Evolutionary conservation across 2,888 invertebrate genomes (phyloP), one percentile per base, ranked within the genome.

Genomic region (Lomographa bimaculata): DNA sequence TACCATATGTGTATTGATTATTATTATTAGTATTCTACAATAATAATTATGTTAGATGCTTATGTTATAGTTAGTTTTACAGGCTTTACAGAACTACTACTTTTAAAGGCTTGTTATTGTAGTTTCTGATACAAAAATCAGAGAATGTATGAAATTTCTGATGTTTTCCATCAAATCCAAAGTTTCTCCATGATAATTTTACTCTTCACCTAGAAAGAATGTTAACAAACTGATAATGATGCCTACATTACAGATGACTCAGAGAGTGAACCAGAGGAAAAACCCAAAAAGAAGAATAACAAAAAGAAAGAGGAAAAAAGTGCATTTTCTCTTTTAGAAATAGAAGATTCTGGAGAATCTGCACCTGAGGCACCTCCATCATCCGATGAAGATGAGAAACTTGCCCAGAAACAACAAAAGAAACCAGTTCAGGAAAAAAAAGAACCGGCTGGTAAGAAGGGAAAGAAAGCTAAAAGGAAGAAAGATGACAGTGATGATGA

Each of bases 401-500:
- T 75, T 57, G 72, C 54, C 40, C 63, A 66, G 64, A 87, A 79
- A 66, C 50, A 64, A 25, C 75, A 73, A 51, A 79, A 85, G 50
- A 89, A 81, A 56, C 54, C 64, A 37, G 51, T 54, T 38, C 80
- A 71, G 57, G 84, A 87, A 16, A 89, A 87, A 50, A 85, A 82
- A 59, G 89, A 90, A 50, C 70, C 79, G 35, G 73, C 77, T 36
- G 91, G 91, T 8, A 94, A 94, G 71, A 94, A 95, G 71, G 91
- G 92, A 1, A 95, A 94, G 67, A 94, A 94, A 74, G 79, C 90
- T 2, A 93, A 92, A 65, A 92, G 93, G 64, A 95, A 94, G 82
- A 93, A 92, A 53, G 92, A 93, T 60, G 94, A 94, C 35, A 94
- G 94, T 64, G 94, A 94, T 73, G 95, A 95, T 47, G 96, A 96